Evolutionary conservation across 2,797 vertebrate species (phyloP), one percentile per base, ranked within the genome.

Genomic region (Pseudocheirus occidentalis): DNA sequence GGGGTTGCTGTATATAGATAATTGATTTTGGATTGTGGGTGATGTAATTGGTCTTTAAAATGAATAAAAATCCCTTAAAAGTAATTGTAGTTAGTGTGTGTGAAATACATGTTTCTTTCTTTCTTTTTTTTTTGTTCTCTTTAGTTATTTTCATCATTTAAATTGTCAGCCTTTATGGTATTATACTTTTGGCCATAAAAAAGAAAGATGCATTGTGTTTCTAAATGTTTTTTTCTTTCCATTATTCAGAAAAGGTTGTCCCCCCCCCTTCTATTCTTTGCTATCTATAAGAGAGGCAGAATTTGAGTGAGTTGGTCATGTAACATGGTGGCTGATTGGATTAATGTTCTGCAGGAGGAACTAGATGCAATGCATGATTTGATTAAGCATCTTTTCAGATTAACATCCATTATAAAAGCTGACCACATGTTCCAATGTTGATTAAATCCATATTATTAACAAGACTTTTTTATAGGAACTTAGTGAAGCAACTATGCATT

Each of bases 321-420:
- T 87, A 93, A 28, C 56, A 34, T 9, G 24, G 50, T 54, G 4
- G 90, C 24, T 91, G 73, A 18, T 62, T 59, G 1, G 89, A 50
- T 56, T 91, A 93, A 56, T 95, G 3, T 66, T 89, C 46, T 91
- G 10, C 1, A 54, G 59, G 62, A 93, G 50, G 1, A 92, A 92
- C 87, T 92, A 94, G 66, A 50, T 95, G 21, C 34, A 93, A 2
- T 28, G 92, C 92, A 55, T 93, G 90, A 57, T 81, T 87, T 92
- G 81, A 5, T 13, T 89, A 89, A 46, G 27, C 4, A 91, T 91
- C 11, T 66, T 87, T 95, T 93, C 12, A 90, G 28, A 87, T 92
- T 90, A 90, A 94, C 94, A 95, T 95, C 21, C 52, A 92, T 91
- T 94, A 9, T 0, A 73, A 24, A 59, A 50, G 12, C 50, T 93